Conservation (phyloP, 1,140 invertebrate species). For the Geopemphigus sp. region DNA sequence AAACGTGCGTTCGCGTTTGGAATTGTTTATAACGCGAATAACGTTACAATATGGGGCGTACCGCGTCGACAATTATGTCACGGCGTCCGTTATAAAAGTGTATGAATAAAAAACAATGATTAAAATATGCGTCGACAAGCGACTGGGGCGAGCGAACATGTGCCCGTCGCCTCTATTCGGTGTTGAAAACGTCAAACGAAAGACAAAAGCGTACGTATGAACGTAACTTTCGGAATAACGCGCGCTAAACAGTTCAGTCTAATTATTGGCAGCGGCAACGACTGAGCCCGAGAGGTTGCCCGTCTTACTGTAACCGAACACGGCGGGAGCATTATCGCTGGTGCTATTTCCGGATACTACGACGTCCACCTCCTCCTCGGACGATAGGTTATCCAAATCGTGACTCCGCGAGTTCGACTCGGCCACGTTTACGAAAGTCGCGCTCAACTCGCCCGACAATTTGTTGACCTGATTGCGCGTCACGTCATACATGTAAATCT, state of each 20-base stretch:
- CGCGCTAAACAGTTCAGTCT: constrained; percentile 26
- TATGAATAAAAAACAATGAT: too few relatives aligned
- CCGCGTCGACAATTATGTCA: background rate
- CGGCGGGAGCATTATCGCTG: background rate
- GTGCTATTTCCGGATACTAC: constrained; percentile 37
- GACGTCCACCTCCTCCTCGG: constrained; percentile 47
- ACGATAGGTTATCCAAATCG: constrained; percentile 63
- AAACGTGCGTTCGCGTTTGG: background rate
- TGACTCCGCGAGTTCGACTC: constrained; percentile 73
- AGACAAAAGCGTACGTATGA: background rate
- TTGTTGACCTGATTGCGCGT: constrained; percentile 66
- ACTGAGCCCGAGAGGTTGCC: background rate
- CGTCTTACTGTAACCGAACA: constrained; percentile 40
- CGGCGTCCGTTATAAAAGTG: too few relatives aligned
- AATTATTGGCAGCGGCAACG: constrained; percentile 39
- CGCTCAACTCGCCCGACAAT: constrained; percentile 70
- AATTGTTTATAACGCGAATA: background rate
- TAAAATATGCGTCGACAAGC: too few relatives aligned
- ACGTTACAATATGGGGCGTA: background rate
- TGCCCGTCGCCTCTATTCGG: too few relatives aligned
- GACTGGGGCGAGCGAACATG: too few relatives aligned
- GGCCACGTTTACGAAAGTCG: constrained; percentile 77
- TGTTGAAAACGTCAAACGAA: background rate
- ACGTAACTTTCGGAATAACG: constrained; percentile 25
- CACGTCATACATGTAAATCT: constrained; percentile 84